phyloP scores from a whole-genome alignment of 1,140 invertebrate species.

The Bombus fervidus region DNA sequence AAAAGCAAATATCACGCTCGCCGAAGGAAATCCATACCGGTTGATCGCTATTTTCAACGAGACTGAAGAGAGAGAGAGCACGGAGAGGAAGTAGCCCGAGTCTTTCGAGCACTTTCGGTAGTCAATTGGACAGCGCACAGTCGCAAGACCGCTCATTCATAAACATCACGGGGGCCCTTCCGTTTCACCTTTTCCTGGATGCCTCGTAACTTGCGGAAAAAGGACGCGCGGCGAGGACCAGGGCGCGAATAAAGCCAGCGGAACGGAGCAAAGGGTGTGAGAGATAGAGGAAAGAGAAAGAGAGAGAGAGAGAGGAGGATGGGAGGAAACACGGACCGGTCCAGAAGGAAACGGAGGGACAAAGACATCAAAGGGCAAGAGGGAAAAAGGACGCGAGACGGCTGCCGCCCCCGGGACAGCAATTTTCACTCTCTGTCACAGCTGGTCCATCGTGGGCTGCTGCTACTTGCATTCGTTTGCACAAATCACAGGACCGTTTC shows the following conservation, averaged over 20 bases:
- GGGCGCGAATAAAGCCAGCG: neutral
- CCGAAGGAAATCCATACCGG: neutral
- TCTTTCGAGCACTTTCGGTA: slow-evolving; percentile 27
- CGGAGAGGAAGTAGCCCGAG: neutral
- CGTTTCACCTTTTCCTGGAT: slow-evolving; percentile 45
- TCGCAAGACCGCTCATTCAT: slow-evolving; percentile 62
- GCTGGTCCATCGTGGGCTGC: slow-evolving; percentile 20
- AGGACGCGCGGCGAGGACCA: neutral
- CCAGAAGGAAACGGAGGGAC: slow-evolving; percentile 25
- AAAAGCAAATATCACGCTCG: neutral
- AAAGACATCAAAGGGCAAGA: slow-evolving; percentile 63
- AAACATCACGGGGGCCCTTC: slow-evolving; percentile 57
- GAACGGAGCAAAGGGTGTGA: neutral
- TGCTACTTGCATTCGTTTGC: slow-evolving; percentile 55
- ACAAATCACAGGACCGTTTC: slow-evolving; percentile 47
- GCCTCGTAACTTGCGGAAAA: slow-evolving; percentile 11
- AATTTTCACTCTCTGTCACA: slow-evolving; percentile 64
- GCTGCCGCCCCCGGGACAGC: slow-evolving; percentile 38
- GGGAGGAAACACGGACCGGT: slow-evolving; percentile 9
- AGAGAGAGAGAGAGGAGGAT: neutral
- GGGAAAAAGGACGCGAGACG: slow-evolving; percentile 54
- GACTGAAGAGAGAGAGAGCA: neutral
- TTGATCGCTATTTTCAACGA: slow-evolving; percentile 25
- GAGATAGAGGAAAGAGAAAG: neutral
- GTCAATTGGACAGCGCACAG: slow-evolving; percentile 46